phyloP scores from a whole-genome alignment of 2,888 invertebrate species.

The Apotomis capreana region DNA sequence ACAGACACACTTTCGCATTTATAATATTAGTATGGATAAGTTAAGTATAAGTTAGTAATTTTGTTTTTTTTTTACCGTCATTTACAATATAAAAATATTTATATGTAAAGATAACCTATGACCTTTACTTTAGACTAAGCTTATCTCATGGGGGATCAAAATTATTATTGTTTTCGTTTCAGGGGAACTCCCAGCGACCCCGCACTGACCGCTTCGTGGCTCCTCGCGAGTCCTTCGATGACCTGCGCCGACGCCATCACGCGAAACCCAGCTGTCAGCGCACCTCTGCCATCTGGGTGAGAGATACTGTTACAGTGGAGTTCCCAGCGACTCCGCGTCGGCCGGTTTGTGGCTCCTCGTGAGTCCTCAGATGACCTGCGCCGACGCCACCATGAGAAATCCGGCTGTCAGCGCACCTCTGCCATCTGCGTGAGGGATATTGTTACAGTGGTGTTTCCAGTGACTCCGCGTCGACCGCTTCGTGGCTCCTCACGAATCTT shows the following conservation, averaged over 20 bases:
- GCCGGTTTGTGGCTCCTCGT: conserved; percentile 70
- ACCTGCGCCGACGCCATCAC: conserved; percentile 56
- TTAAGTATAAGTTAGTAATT: no score
- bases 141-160: no score
- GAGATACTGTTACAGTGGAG: conserved; percentile 53
- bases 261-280: conserved; percentile 48
- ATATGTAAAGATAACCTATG: no score
- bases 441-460: conserved; percentile 48
- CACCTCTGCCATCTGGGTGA: conserved; percentile 64
- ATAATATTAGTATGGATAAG: no score
- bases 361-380: conserved; percentile 59
- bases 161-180: conserved; percentile 47
- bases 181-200: conserved; percentile 62
- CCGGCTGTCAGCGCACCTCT: conserved; percentile 44
- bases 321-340: conserved; percentile 60
- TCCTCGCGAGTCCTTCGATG: conserved; percentile 62
- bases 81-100: no score
- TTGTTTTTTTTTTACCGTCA: no score
- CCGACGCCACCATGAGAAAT: conserved; percentile 55
- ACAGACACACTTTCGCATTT: no score
- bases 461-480: conserved; percentile 69
- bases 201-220: conserved; percentile 71
- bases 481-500: no score
- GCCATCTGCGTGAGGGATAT: conserved; percentile 63
- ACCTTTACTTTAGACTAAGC: no score